phyloP scores from a whole-genome alignment of 1,140 invertebrate genomes.

The Muscidifurax raptorellus region DNA sequence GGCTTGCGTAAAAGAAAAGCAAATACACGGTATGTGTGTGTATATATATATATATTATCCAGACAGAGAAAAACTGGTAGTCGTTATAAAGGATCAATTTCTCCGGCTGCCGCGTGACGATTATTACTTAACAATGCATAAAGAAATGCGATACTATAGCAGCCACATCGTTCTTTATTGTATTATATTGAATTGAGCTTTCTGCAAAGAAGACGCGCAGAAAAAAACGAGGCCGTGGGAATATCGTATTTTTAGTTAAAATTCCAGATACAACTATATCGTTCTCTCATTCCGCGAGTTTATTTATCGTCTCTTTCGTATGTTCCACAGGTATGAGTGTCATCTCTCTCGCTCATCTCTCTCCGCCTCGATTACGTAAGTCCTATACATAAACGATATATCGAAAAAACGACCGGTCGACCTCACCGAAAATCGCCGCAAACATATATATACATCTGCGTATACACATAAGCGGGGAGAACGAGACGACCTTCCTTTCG shows the following conservation, averaged over 20 bases:
- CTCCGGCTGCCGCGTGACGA: not conserved
- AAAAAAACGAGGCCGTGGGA: too few relatives aligned
- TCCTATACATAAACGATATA: not conserved
- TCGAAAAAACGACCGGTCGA: slow-evolving; percentile 1
- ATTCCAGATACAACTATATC: not conserved
- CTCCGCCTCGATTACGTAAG: too few relatives aligned
- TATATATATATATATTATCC: not conserved
- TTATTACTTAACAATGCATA: not conserved
- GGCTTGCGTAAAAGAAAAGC: not conserved
- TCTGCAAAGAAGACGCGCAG: too few relatives aligned
- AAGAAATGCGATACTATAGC: too few relatives aligned
- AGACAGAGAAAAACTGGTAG: not conserved
- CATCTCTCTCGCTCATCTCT: too few relatives aligned
- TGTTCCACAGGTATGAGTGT: too few relatives aligned
- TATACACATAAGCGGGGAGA: not conserved
- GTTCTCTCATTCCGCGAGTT: not conserved
- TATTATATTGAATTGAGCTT: too few relatives aligned
- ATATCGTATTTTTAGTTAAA: too few relatives aligned
- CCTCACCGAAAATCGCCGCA: not conserved
- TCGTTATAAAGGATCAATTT: not conserved
- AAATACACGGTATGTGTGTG: too few relatives aligned
- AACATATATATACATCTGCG: not conserved
- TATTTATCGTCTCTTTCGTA: not conserved
- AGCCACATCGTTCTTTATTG: too few relatives aligned
- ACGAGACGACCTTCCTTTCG: slow-evolving; percentile 46